Evolutionary conservation across 1,140 invertebrate species (phyloP).

Genomic region (Drosophila sturtevanti): DNA sequence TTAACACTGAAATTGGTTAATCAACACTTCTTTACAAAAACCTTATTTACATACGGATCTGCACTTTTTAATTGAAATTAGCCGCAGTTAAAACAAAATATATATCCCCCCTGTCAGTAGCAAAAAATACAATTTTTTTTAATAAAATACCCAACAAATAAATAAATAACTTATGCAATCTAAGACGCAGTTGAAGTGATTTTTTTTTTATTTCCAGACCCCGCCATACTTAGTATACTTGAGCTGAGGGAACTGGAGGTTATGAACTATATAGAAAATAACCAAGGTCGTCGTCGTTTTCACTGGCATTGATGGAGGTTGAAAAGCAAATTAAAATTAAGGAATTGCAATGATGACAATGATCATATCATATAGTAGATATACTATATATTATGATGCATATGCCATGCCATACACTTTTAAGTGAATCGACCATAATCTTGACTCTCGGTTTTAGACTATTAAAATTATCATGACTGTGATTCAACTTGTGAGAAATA

Average conservation of each 20-base stretch:
- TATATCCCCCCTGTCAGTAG: neutral
- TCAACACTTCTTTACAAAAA: neutral
- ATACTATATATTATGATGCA: neutral
- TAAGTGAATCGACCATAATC: neutral
- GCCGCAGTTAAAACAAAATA: neutral
- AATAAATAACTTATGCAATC: constrained; percentile 64
- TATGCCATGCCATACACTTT: neutral
- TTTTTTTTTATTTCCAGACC: constrained; percentile 29
- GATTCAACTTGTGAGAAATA: neutral
- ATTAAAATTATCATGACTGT: neutral
- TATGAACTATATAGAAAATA: neutral
- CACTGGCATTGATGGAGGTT: constrained; percentile 63
- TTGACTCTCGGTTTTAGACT: neutral
- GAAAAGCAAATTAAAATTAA: constrained; percentile 41
- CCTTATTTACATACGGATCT: neutral
- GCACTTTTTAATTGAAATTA: neutral
- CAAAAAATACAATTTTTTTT: neutral
- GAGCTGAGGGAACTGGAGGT: neutral
- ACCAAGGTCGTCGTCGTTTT: constrained; percentile 60
- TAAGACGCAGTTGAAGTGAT: constrained; percentile 65
- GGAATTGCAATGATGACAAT: constrained; percentile 42
- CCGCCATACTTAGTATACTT: neutral
- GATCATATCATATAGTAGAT: constrained; percentile 13
- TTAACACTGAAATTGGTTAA: neutral
- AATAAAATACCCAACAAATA: neutral